Percentiles rank a stretch among this genome's conserved stretches.
Conservation (phyloP, 2,113 vertebrate genomes). For the Orthonyx spaldingii region DNA sequence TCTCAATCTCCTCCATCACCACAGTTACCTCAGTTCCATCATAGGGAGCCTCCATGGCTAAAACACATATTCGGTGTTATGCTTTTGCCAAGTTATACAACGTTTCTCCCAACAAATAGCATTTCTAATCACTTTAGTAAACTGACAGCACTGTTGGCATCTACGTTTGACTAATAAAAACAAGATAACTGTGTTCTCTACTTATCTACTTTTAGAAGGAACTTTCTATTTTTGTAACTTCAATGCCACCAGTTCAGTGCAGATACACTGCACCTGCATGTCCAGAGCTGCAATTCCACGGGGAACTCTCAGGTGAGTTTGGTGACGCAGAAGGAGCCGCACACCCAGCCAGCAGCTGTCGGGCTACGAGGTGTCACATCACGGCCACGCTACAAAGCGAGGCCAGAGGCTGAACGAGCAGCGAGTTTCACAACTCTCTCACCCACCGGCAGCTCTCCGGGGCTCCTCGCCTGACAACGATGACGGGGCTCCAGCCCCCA, state of each 20-base stretch:
- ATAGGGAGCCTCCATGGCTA: conserved; percentile 83
- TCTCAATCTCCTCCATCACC: conserved; percentile 87
- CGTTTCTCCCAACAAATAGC: fast-evolving
- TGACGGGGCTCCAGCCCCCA: fast-evolving
- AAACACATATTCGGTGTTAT: fast-evolving
- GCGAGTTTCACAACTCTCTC: neutral
- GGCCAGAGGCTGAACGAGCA: neutral
- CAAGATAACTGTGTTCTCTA: fast-evolving
- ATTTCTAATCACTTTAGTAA: neutral
- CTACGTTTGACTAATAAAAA: neutral
- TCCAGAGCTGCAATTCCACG: too few relatives aligned
- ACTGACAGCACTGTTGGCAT: fast-evolving
- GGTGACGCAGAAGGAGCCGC: fast-evolving
- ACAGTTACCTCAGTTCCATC: conserved; percentile 86
- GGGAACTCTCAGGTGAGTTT: fast-evolving
- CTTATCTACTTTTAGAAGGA: neutral
- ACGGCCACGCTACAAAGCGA: fast-evolving
- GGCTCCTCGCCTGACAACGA: neutral
- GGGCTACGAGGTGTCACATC: fast-evolving
- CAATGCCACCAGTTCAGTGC: neutral
- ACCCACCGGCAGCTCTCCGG: neutral
- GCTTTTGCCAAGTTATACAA: fast-evolving
- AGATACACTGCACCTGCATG: fast-evolving
- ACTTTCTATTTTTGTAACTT: neutral
- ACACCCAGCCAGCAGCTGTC: fast-evolving